Percentiles rank a stretch among this genome's conserved stretches.
Conservation (phyloP, 2,888 invertebrate genomes). For the Zhengitettix transpicula region DNA sequence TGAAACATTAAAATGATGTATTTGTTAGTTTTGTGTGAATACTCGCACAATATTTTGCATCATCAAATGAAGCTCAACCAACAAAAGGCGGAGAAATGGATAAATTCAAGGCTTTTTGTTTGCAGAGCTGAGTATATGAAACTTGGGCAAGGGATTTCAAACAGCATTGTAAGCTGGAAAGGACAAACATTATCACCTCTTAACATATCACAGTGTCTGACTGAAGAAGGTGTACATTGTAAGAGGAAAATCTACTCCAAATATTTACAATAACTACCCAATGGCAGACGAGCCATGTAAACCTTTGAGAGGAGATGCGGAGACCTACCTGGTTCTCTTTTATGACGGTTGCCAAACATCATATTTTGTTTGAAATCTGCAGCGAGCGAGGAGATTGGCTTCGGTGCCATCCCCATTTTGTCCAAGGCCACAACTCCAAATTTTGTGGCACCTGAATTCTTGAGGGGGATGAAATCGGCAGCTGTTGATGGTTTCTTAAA, state of each 20-base stretch:
- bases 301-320: neutral
- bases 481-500: neutral
- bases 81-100: no score
- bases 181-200: no score
- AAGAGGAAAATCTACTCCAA: no score
- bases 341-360: slow-evolving; percentile 6
- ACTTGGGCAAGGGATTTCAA: no score
- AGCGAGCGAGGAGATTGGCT: slow-evolving; percentile 5
- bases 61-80: no score
- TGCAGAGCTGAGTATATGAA: no score
- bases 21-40: no score
- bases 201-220: no score
- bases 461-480: slow-evolving; percentile 9
- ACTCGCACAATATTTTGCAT: no score
- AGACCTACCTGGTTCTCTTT: slow-evolving; percentile 8
- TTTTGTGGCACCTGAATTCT: slow-evolving; percentile 3
- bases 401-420: slow-evolving; percentile 1
- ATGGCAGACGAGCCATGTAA: neutral
- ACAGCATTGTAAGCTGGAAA: no score
- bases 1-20: neutral
- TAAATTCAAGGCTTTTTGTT: no score
- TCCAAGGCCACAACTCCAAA: slow-evolving; percentile 11
- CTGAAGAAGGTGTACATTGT: no score
- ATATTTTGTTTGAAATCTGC: slow-evolving; percentile 8
- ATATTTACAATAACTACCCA: neutral